These are phyloP conservation scores for Nematopogon swammerdamellus DNA, from an alignment of 2,888 invertebrate species.

Conservation along the genomic window DNA sequence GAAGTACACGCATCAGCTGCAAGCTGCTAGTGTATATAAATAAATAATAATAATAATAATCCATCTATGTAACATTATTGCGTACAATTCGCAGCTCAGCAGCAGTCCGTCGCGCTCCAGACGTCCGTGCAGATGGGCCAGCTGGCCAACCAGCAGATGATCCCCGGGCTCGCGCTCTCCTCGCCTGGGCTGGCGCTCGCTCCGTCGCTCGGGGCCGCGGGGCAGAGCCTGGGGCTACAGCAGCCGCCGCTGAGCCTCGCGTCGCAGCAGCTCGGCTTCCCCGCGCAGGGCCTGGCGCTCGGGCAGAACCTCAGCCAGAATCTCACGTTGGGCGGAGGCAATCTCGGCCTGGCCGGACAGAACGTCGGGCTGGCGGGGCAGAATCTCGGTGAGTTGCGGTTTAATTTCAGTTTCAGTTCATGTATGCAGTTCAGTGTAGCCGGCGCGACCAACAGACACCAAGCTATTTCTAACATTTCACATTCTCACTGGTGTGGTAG, in stretches of 20 bases:
- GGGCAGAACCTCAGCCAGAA: conserved; percentile 30
- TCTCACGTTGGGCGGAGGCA: conserved; percentile 14
- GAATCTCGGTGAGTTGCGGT: conserved; percentile 33
- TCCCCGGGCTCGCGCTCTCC: conserved; percentile 25
- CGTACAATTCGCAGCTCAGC: conserved; percentile 25
- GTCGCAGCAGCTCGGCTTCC: conserved; percentile 24
- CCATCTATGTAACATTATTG: background rate
- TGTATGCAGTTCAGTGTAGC: no score
- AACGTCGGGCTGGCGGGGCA: conserved; percentile 30
- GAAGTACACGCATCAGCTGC: no score
- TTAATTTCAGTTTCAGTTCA: no score
- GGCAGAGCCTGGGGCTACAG: conserved; percentile 6
- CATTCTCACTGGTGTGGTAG: no score
- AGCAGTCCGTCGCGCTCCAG: conserved; percentile 26
- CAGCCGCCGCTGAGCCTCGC: conserved; percentile 16
- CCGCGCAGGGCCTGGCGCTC: conserved; percentile 26
- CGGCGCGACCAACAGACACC: no score
- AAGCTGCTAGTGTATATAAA: no score
- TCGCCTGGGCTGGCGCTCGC: conserved; percentile 17
- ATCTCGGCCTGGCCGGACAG: conserved; percentile 30
- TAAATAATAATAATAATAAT: no score
- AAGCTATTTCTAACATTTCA: no score
- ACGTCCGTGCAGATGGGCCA: conserved; percentile 27
- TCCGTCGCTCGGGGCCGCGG: conserved; percentile 12
- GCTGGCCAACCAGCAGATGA: conserved; percentile 24